Conservation (phyloP, 2,888 invertebrate genomes). For the Epinotia nisella region DNA sequence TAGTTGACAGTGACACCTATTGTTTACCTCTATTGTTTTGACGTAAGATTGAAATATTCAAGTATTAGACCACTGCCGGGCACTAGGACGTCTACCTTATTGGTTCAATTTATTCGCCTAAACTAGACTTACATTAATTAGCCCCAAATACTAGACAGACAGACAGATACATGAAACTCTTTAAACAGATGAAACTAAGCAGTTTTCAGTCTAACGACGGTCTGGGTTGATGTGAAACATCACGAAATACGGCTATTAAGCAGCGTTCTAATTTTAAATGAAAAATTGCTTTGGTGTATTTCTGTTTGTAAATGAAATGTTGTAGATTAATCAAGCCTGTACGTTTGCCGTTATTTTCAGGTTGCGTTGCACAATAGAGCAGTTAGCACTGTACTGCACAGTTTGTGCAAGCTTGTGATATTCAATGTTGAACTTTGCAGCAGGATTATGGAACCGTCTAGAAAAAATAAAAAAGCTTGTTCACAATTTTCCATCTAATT, state of each 20-base stretch:
- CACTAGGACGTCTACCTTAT: neutral
- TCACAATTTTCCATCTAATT: constrained; percentile 25
- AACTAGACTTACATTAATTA: constrained; percentile 12
- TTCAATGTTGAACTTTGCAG: neutral
- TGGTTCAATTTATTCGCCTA: neutral
- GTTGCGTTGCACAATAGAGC: constrained; percentile 23
- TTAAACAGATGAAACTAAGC: constrained; percentile 5
- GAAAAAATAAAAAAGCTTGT: neutral
- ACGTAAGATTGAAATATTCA: no score
- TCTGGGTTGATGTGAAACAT: constrained; percentile 11
- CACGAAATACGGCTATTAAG: constrained; percentile 24
- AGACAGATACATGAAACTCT: neutral
- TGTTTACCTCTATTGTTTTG: no score
- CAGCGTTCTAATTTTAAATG: neutral
- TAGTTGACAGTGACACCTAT: no score
- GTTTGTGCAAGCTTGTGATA: constrained; percentile 4
- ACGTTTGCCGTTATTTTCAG: constrained; percentile 27
- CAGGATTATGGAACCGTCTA: neutral
- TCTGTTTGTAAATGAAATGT: constrained; percentile 13
- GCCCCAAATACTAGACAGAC: neutral
- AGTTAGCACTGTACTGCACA: constrained; percentile 13
- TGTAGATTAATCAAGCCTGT: constrained; percentile 22
- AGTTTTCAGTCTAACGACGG: constrained; percentile 18
- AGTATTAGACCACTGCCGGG: no score
- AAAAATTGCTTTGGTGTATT: constrained; percentile 5